Evolutionary conservation across 2,888 invertebrate species (phyloP).

Genomic region (Drosophila prolongata): DNA sequence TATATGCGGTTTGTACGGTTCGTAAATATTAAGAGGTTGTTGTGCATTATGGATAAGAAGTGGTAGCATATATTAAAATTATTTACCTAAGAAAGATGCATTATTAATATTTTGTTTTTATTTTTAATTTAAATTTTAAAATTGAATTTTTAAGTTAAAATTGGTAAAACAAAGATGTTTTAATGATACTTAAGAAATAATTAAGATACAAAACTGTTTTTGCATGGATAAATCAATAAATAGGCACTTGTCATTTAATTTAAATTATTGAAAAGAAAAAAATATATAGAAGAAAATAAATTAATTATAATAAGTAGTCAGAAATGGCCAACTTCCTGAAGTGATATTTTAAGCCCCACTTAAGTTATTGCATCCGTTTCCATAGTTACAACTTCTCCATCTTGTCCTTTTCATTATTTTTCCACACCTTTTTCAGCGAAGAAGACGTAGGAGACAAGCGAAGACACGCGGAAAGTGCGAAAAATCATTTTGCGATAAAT

Average conservation of each 20-base stretch:
- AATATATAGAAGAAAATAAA: background rate
- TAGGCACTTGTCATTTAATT: too few relatives aligned
- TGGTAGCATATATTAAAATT: too few relatives aligned
- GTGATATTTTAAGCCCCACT: background rate
- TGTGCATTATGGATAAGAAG: background rate
- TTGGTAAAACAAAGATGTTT: too few relatives aligned
- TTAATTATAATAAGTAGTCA: background rate
- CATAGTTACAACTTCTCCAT: background rate
- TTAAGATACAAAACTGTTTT: too few relatives aligned
- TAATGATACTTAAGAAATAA: too few relatives aligned
- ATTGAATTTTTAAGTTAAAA: too few relatives aligned
- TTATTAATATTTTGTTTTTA: too few relatives aligned
- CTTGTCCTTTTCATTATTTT: background rate
- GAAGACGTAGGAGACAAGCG: slow-evolving; percentile 16
- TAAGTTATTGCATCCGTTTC: slow-evolving; percentile 3
- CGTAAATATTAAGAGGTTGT: slow-evolving; percentile 3
- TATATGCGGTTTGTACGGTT: slow-evolving; percentile 2
- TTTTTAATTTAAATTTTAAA: too few relatives aligned
- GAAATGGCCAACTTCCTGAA: background rate
- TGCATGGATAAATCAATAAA: too few relatives aligned
- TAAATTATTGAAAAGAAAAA: too few relatives aligned
- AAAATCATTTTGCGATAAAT: slow-evolving; percentile 64
- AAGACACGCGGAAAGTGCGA: slow-evolving; percentile 54
- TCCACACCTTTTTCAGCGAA: slow-evolving; percentile 9
- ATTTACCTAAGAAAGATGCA: too few relatives aligned